Percentiles rank a stretch among this genome's conserved stretches.
Conservation (phyloP, 2,113 vertebrate species). For the Cyprinodon brontotheroides region DNA sequence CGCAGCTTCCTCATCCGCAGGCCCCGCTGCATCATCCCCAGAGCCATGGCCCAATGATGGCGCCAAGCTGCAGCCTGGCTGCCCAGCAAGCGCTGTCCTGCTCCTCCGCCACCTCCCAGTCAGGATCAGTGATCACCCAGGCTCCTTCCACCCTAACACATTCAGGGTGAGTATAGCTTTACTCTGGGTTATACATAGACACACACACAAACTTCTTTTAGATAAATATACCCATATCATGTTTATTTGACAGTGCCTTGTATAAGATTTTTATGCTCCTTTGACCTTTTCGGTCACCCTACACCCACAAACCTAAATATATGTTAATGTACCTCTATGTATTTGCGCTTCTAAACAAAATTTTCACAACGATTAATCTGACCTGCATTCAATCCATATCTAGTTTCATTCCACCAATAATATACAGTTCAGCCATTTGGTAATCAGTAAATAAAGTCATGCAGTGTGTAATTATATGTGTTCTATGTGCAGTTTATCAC, state of each 20-base stretch:
- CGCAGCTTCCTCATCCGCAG: slow-evolving; percentile 82
- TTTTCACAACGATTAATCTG: no score
- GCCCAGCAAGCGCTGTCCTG: slow-evolving; percentile 88
- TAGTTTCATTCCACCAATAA: no score
- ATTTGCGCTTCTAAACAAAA: no score
- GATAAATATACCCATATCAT: neutral
- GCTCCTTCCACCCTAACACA: slow-evolving; percentile 90
- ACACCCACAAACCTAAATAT: neutral
- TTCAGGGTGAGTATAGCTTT: slow-evolving; percentile 84
- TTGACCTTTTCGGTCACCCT: neutral
- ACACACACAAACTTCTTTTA: neutral
- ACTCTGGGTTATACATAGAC: neutral
- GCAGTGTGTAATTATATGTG: no score
- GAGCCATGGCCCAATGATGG: slow-evolving; percentile 62
- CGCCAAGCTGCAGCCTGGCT: slow-evolving; percentile 86
- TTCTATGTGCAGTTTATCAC: no score
- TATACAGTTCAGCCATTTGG: no score
- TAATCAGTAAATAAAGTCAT: no score
- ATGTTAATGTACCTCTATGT: neutral
- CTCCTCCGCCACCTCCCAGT: slow-evolving; percentile 83
- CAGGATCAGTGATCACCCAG: slow-evolving; percentile 90
- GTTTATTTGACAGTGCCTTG: neutral
- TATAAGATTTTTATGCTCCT: neutral
- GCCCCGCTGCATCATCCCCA: slow-evolving; percentile 73
- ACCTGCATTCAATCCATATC: no score